Evolutionary conservation across 2,888 invertebrate species (phyloP).

Genomic region (Megaustenia siamemsis): DNA sequence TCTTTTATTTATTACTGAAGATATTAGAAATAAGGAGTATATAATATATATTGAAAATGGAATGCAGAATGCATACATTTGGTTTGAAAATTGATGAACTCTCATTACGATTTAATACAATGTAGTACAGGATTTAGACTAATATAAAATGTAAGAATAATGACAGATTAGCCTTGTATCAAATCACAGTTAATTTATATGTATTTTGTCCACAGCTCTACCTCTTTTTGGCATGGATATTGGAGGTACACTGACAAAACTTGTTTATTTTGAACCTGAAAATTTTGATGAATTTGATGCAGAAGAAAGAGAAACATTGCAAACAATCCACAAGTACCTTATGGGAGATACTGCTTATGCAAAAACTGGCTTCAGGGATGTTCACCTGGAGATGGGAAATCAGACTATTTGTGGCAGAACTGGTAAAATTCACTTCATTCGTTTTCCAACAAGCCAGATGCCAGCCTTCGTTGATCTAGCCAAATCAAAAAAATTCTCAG

Average conservation of each 20-base stretch:
- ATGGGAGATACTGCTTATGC: conserved; percentile 84
- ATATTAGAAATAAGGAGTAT: no score
- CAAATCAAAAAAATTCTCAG: conserved; percentile 96
- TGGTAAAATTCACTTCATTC: conserved; percentile 96
- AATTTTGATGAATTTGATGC: conserved; percentile 86
- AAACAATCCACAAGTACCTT: conserved; percentile 89
- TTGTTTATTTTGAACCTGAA: conserved; percentile 98
- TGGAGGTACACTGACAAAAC: conserved; percentile 96
- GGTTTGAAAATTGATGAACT: no score
- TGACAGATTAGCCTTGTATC: no score
- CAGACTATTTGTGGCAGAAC: conserved; percentile 89
- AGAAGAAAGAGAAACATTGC: conserved; percentile 91
- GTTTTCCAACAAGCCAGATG: conserved; percentile 98
- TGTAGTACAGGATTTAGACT: no score
- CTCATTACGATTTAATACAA: no score
- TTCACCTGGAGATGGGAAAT: conserved; percentile 77
- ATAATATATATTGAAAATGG: no score
- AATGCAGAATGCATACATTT: no score
- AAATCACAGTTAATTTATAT: no score
- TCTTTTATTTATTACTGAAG: no score
- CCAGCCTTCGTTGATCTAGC: conserved; percentile 94
- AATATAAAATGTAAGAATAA: no score
- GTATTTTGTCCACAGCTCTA: conserved; percentile 75
- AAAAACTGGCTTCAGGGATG: conserved; percentile 73
- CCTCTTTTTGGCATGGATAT: conserved; percentile 99